These are phyloP conservation scores for Mizuhopecten yessoensis DNA, from an alignment of 1,140 invertebrate genomes.

Conservation along the genomic window DNA sequence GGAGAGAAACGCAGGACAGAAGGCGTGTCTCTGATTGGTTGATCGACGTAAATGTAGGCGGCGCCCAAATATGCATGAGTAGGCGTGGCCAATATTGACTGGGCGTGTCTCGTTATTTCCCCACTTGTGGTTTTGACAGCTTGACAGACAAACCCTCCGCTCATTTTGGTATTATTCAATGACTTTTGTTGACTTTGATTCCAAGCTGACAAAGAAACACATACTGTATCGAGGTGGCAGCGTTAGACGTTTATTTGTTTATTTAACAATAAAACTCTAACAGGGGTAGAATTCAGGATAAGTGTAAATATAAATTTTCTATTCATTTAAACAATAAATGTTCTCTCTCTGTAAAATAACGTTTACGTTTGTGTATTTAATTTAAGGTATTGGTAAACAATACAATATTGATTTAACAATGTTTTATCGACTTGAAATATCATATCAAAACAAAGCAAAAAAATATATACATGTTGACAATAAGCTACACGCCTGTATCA, in stretches of 20 bases:
- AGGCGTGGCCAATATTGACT: not conserved
- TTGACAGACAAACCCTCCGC: not conserved
- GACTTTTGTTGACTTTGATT: not conserved
- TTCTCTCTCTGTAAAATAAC: too few species aligned
- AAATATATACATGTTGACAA: too few species aligned
- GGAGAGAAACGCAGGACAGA: not conserved
- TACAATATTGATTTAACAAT: too few species aligned
- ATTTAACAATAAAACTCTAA: not conserved
- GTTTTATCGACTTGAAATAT: too few species aligned
- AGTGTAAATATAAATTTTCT: too few species aligned
- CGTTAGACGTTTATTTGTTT: not conserved
- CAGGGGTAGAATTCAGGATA: not conserved
- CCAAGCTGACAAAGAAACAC: not conserved
- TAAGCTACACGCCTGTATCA: too few species aligned
- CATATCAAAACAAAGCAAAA: too few species aligned
- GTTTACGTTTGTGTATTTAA: too few species aligned
- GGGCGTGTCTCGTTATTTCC: not conserved
- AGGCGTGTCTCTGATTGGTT: constrained; percentile 23
- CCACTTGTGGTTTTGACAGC: constrained; percentile 31
- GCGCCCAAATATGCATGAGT: not conserved
- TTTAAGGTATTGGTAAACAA: too few species aligned
- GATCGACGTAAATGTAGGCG: not conserved
- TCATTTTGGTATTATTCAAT: not conserved
- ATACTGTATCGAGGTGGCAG: too few species aligned
- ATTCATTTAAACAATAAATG: too few species aligned